A percentile compares a stretch with the other conserved stretches of the same genome.
Conservation (phyloP, 1,140 invertebrate genomes). For the Zeugodacus cucurbitae region DNA sequence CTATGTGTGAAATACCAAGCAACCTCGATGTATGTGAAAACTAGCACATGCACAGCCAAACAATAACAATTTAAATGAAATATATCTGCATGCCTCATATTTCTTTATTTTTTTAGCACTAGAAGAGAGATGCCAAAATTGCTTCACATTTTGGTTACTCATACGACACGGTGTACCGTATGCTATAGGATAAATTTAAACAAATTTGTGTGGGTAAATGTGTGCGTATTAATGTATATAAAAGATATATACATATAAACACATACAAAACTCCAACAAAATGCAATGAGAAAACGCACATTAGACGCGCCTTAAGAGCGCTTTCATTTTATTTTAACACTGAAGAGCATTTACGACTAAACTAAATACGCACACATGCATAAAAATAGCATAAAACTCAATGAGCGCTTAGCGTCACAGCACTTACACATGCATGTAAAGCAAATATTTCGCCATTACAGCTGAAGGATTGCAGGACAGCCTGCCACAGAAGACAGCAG, state of each 20-base stretch:
- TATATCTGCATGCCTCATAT: not conserved
- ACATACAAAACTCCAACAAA: not conserved
- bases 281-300: not conserved
- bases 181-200: not conserved
- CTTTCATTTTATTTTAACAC: not conserved
- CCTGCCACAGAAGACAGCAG: too few relatives aligned
- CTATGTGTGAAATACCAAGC: not conserved
- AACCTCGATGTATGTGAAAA: not conserved
- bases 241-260: too few relatives aligned
- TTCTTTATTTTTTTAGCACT: not conserved
- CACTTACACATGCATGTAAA: not conserved
- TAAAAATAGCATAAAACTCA: slow-evolving; percentile 25
- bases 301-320: not conserved
- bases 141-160: not conserved
- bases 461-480: not conserved
- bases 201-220: not conserved
- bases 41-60: not conserved
- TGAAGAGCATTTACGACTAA: slow-evolving; percentile 17
- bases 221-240: not conserved
- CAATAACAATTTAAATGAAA: slow-evolving; percentile 7
- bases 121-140: not conserved
- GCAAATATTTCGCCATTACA: not conserved
- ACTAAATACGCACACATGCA: slow-evolving; percentile 4
- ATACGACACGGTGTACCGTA: not conserved
- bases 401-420: not conserved